These are phyloP conservation scores for Lacerta agilis DNA, from an alignment of 2,797 vertebrate genomes.

Conservation along the genomic window DNA sequence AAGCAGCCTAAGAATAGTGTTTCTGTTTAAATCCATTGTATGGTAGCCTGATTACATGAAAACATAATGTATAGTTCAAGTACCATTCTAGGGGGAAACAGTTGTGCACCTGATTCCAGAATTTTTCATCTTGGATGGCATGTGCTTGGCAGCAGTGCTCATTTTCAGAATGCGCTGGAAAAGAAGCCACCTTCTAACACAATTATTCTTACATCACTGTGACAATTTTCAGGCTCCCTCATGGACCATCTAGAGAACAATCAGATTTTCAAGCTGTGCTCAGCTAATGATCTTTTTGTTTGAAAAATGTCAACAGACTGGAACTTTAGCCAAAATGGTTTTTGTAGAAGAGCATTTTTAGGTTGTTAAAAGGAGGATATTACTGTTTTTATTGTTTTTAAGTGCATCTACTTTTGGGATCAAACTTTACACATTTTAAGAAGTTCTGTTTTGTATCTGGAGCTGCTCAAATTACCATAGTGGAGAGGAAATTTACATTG, in stretches of 20 bases:
- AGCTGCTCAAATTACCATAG: not conserved
- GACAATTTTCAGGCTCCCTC: conserved; percentile 42
- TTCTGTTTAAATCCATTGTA: conserved; percentile 27
- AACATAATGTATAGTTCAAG: conserved; percentile 6
- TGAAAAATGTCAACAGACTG: conserved; percentile 44
- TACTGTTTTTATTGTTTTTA: conserved; percentile 29
- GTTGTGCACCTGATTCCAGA: conserved; percentile 23
- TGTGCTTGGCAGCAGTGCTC: not conserved
- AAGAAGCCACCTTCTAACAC: conserved; percentile 18
- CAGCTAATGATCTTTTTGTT: conserved; percentile 36
- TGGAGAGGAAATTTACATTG: not conserved
- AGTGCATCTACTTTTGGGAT: conserved; percentile 22
- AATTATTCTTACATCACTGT: conserved; percentile 12
- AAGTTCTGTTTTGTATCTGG: not conserved
- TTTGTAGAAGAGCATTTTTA: conserved; percentile 28
- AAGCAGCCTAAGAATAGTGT: conserved; percentile 15
- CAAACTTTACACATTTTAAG: conserved; percentile 18
- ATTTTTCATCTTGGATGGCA: conserved; percentile 30
- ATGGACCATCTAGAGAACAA: conserved; percentile 17
- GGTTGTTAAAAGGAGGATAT: conserved; percentile 27
- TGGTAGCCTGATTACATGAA: not conserved
- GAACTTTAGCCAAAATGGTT: conserved; percentile 26
- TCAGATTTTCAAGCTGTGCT: conserved; percentile 46
- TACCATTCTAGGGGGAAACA: not conserved
- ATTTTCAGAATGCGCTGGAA: conserved; percentile 20